Conservation (phyloP, 2,797 vertebrate species). For the Danio kyathit region DNA sequence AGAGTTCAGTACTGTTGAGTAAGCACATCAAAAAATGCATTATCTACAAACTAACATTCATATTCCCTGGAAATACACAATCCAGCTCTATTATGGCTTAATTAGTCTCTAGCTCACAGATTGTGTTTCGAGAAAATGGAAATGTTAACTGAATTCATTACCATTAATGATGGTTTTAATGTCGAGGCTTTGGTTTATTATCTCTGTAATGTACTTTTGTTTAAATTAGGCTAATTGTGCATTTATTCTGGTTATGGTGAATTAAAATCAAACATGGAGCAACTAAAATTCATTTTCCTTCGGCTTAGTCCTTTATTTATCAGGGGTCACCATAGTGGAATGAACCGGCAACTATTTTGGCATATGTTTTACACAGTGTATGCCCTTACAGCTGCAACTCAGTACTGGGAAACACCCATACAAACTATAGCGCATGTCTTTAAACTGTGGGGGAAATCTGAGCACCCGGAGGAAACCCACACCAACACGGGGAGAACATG, state of each 20-base stretch:
- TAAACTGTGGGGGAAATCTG: no score
- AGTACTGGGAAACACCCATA: no score
- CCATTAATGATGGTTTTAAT: slow-evolving; percentile 6
- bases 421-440: no score
- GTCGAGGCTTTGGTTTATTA: background rate
- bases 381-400: no score
- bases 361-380: no score
- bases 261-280: background rate
- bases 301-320: no score
- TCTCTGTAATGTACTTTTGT: background rate
- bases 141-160: background rate
- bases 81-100: slow-evolving; percentile 18
- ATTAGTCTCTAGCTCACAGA: slow-evolving; percentile 26
- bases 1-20: background rate
- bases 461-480: no score
- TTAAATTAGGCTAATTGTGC: background rate
- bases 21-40: slow-evolving; percentile 6
- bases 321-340: no score
- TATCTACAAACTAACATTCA: slow-evolving; percentile 33
- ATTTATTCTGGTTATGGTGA: background rate
- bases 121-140: background rate
- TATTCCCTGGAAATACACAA: slow-evolving; percentile 29
- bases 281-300: no score
- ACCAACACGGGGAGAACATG: no score
- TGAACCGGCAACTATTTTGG: no score